phyloP scores from a whole-genome alignment of 2,113 vertebrate genomes.

The Coptodon rendalli region DNA sequence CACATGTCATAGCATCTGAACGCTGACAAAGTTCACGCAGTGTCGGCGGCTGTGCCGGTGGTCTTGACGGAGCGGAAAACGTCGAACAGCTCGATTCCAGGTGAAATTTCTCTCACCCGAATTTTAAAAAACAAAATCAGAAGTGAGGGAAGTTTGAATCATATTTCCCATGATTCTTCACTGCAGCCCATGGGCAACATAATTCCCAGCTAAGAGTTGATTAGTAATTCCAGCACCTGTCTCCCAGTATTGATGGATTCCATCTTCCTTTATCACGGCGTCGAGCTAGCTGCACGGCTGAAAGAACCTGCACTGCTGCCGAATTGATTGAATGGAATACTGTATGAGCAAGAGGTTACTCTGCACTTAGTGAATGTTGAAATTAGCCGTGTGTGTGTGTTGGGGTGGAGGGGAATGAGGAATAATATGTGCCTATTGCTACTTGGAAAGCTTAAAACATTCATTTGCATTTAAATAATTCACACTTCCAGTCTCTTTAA shows the following conservation, averaged over 20 bases:
- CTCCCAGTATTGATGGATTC: conserved; percentile 58
- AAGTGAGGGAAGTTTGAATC: neutral
- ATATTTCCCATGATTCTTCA: conserved; percentile 22
- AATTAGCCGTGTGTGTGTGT: conserved; percentile 3
- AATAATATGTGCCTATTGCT: conserved; percentile 56
- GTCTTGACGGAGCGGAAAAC: neutral
- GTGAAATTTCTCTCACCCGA: neutral
- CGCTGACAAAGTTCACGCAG: conserved; percentile 26
- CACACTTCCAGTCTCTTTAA: conserved; percentile 54
- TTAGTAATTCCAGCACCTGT: conserved; percentile 52
- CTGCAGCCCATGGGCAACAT: neutral
- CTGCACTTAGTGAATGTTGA: conserved; percentile 24
- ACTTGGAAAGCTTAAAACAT: conserved; percentile 65
- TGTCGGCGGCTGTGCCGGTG: neutral
- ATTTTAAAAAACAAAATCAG: neutral
- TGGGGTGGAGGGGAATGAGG: neutral
- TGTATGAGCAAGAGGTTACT: conserved; percentile 35
- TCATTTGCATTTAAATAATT: conserved; percentile 73
- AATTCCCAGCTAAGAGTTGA: conserved; percentile 40
- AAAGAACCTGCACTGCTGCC: conserved; percentile 25
- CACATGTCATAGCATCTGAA: neutral
- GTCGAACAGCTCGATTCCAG: neutral
- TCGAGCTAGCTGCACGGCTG: conserved; percentile 16
- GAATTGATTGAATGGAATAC: conserved; percentile 55
- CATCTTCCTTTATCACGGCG: conserved; percentile 30